Conservation (phyloP, 2,797 vertebrate genomes). For the Hybognathus amarus region DNA sequence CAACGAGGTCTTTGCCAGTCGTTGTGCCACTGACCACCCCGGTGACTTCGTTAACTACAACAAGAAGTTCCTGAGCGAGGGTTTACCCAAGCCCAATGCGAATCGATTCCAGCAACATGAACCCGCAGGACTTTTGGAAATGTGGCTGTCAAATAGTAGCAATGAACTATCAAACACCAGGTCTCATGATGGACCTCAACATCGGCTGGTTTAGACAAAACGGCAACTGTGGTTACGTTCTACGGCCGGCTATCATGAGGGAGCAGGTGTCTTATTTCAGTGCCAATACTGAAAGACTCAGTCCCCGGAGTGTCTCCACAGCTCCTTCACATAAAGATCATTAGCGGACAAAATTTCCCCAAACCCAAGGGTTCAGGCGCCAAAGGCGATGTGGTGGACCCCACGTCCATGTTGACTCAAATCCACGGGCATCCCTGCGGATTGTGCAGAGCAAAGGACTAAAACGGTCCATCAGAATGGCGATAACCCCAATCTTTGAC, state of each 20-base stretch:
- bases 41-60: slow-evolving; percentile 99
- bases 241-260: slow-evolving; percentile 96
- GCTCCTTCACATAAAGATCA: slow-evolving; percentile 97
- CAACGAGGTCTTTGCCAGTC: slow-evolving; percentile 94
- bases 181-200: slow-evolving; percentile 99
- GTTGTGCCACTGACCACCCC: slow-evolving; percentile 90
- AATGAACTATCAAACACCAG: slow-evolving; percentile 98
- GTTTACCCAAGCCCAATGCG: slow-evolving; percentile 98
- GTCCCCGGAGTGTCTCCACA: slow-evolving; percentile 98
- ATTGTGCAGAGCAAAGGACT: slow-evolving; percentile 96
- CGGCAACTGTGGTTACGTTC: slow-evolving; percentile 94
- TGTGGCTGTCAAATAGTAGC: slow-evolving; percentile 98
- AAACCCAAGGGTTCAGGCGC: slow-evolving; percentile 98
- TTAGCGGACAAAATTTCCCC: slow-evolving; percentile 98
- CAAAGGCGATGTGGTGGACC: slow-evolving; percentile 98
- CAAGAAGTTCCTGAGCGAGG: slow-evolving; percentile 92
- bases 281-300: slow-evolving; percentile 96
- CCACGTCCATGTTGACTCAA: slow-evolving; percentile 94
- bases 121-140: slow-evolving; percentile 99
- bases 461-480: slow-evolving; percentile 96
- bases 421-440: slow-evolving; percentile 97
- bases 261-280: slow-evolving; percentile 98
- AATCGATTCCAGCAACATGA: slow-evolving; percentile 99
- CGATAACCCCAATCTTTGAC: slow-evolving; percentile 94
- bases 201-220: slow-evolving; percentile 98